Evolutionary conservation across 1,140 invertebrate species (phyloP).

Genomic region (Holcopasites calliopsidis): DNA sequence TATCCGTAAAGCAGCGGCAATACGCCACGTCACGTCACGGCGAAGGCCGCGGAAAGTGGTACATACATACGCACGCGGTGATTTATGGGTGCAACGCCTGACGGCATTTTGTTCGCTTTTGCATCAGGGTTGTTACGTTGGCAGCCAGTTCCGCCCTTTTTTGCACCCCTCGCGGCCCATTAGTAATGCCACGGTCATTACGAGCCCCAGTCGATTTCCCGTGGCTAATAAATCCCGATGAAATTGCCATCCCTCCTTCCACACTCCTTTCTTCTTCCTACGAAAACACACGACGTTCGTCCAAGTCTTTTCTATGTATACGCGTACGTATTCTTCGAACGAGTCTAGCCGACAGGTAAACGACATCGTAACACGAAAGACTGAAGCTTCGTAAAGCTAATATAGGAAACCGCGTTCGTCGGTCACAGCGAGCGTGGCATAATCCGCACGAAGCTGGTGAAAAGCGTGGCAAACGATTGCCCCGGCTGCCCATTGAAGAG

Average conservation of each 20-base stretch:
- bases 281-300: not conserved
- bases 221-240: slow-evolving; percentile 73
- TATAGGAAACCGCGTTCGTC: no score
- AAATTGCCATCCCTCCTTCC: slow-evolving; percentile 63
- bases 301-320: not conserved
- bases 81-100: slow-evolving; percentile 75
- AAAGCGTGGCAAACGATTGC: no score
- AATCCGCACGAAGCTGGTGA: no score
- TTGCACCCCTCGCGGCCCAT: slow-evolving; percentile 61
- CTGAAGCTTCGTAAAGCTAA: not conserved
- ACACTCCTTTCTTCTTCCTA: not conserved
- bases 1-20: slow-evolving; percentile 39
- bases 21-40: slow-evolving; percentile 42
- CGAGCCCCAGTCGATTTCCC: slow-evolving; percentile 71
- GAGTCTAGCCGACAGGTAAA: not conserved
- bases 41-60: slow-evolving; percentile 55
- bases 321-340: not conserved
- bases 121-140: slow-evolving; percentile 66
- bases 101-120: slow-evolving; percentile 73
- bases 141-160: slow-evolving; percentile 69
- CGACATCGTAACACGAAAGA: not conserved
- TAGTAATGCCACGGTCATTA: slow-evolving; percentile 75
- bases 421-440: no score
- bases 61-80: slow-evolving; percentile 55
- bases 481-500: no score